These are phyloP conservation scores for Siphlonurus alternatus DNA, from an alignment of 2,888 invertebrate species.

Conservation along the genomic window DNA sequence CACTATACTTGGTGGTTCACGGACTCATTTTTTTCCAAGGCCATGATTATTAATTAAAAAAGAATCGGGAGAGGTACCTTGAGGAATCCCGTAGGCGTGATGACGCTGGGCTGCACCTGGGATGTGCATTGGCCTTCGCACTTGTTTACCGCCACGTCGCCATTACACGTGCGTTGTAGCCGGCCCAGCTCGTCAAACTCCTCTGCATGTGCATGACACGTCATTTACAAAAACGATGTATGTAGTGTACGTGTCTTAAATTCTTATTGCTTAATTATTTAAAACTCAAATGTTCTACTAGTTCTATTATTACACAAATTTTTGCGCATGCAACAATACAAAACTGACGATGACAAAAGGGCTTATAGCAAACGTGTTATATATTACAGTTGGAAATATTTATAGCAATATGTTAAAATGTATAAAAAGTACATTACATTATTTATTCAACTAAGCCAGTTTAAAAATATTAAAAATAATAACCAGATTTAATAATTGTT, in stretches of 20 bases:
- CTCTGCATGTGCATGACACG: conserved; percentile 34
- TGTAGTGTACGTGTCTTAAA: too few relatives aligned
- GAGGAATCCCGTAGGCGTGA: conserved; percentile 72
- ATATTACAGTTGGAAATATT: too few relatives aligned
- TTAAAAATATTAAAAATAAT: too few relatives aligned
- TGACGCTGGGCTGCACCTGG: conserved; percentile 80
- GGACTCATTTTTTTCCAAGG: too few relatives aligned
- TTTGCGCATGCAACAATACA: neutral
- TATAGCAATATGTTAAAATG: too few relatives aligned
- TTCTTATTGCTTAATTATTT: neutral
- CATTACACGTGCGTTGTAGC: conserved; percentile 70
- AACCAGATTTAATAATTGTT: neutral
- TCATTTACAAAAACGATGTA: too few relatives aligned
- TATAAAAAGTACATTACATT: too few relatives aligned
- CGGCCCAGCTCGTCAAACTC: conserved; percentile 78
- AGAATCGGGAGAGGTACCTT: conserved; percentile 48
- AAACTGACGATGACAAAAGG: neutral
- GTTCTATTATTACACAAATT: neutral
- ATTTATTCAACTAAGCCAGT: too few relatives aligned
- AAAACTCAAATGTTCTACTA: too few relatives aligned
- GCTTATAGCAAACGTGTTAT: too few relatives aligned
- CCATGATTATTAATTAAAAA: too few relatives aligned
- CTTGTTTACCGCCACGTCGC: conserved; percentile 78
- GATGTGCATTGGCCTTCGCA: conserved; percentile 87
- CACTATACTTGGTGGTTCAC: too few relatives aligned